phyloP scores from a whole-genome alignment of 2,888 invertebrate genomes.

The Coleophora flavipennella region DNA sequence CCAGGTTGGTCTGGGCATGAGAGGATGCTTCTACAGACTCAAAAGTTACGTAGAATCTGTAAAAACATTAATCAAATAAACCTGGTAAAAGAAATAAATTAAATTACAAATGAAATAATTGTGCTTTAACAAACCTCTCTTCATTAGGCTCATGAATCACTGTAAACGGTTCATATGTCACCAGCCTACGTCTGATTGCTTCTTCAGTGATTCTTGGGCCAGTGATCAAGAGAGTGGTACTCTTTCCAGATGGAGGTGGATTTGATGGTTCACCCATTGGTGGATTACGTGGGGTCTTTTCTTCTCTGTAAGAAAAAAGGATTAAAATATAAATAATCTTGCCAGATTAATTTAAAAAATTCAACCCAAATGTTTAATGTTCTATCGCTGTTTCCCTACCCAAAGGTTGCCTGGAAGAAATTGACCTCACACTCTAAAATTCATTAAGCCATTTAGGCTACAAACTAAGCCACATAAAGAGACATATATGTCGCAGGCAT shows the following conservation, averaged over 20 bases:
- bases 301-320: constrained; percentile 31
- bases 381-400: too few species aligned
- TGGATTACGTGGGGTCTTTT: constrained; percentile 32
- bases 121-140: constrained; percentile 52
- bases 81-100: too few species aligned
- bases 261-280: constrained; percentile 33
- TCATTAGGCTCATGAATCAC: constrained; percentile 52
- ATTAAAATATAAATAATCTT: too few species aligned
- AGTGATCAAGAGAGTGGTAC: constrained; percentile 42
- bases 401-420: too few species aligned
- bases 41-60: constrained; percentile 92
- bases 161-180: constrained; percentile 57
- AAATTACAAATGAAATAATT: too few species aligned
- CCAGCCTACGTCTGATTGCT: constrained; percentile 48
- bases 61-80: constrained; percentile 19
- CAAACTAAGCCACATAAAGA: too few species aligned
- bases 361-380: too few species aligned
- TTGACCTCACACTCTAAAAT: too few species aligned
- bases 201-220: constrained; percentile 57
- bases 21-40: constrained; percentile 90
- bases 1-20: constrained; percentile 82
- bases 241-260: constrained; percentile 25
- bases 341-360: too few species aligned
- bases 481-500: too few species aligned
- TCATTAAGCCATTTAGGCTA: too few species aligned